These are phyloP conservation scores for Ibycter americanus DNA, from an alignment of 2,797 vertebrate species.

Conservation along the genomic window DNA sequence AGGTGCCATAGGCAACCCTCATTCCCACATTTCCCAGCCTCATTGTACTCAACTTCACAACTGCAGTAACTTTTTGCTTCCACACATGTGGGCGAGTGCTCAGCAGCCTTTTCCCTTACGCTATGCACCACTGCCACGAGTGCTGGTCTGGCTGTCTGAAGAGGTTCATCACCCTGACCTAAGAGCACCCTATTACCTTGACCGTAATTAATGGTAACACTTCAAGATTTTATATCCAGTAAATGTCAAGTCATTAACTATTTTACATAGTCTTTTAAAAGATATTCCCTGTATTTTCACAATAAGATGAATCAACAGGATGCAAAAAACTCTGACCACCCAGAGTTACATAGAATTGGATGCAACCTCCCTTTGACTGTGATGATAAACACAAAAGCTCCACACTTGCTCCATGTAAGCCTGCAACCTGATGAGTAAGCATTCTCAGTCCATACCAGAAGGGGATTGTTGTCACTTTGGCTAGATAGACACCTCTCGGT, in stretches of 20 bases:
- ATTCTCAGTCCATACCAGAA: rapidly evolving
- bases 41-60: neutral
- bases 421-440: rapidly evolving
- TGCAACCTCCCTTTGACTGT: no score
- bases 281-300: neutral
- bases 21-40: neutral
- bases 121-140: neutral
- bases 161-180: neutral
- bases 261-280: neutral
- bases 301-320: neutral
- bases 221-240: neutral
- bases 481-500: neutral
- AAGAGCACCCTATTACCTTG: neutral
- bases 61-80: neutral
- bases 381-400: neutral
- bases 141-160: neutral
- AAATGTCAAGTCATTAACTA: neutral
- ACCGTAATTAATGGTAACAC: no score
- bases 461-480: neutral
- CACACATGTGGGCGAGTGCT: rapidly evolving
- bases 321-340: neutral
- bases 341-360: neutral
- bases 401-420: neutral
- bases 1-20: neutral
- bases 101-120: neutral